Evolutionary conservation across 1,140 invertebrate genomes (phyloP), one percentile per base, ranked within the genome.

Genomic region (Cylas formicarius): DNA sequence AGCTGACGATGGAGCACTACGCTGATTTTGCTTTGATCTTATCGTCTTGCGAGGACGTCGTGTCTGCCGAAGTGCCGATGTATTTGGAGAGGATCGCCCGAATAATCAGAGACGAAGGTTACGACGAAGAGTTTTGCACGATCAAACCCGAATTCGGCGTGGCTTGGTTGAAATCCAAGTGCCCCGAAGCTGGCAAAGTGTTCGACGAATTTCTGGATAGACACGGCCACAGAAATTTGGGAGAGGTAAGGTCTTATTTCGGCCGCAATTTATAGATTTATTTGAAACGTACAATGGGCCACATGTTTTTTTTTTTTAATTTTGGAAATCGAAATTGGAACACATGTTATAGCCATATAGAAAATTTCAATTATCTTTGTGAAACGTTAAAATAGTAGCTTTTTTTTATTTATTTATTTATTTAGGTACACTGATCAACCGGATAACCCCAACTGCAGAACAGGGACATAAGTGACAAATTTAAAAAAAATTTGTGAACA

Each of bases 221-320:
- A 45, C 81, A 88, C 57, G 86, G 84, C 1, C 81, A 89, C 62
- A 72, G 86, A 49, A 74, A 76, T 50, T 67, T 84, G 19, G 75
- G 78, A 65, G 87, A 90, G 69, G 81, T 84, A 62, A n/a, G n/a
- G n/a, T n/a, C n/a, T n/a, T n/a, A n/a, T n/a, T n/a, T n/a, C n/a
- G n/a, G n/a, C n/a, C n/a, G n/a, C n/a, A n/a, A 47, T 29, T 58
- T 44, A 16, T 55, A 28, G 51, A n/a, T n/a, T n/a, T n/a, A n/a
- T n/a, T n/a, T n/a, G n/a, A n/a, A n/a, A n/a, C n/a, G n/a, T n/a
- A n/a, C n/a, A n/a, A n/a, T n/a, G n/a, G n/a, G n/a, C n/a, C n/a
- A n/a, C n/a, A n/a, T n/a, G n/a, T n/a, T n/a, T n/a, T n/a, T n/a
- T n/a, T n/a, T n/a, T n/a, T n/a, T n/a, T n/a, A n/a, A 52, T 38